Conservation (phyloP, 2,888 invertebrate genomes). For the Phoenoteleia sp. region DNA sequence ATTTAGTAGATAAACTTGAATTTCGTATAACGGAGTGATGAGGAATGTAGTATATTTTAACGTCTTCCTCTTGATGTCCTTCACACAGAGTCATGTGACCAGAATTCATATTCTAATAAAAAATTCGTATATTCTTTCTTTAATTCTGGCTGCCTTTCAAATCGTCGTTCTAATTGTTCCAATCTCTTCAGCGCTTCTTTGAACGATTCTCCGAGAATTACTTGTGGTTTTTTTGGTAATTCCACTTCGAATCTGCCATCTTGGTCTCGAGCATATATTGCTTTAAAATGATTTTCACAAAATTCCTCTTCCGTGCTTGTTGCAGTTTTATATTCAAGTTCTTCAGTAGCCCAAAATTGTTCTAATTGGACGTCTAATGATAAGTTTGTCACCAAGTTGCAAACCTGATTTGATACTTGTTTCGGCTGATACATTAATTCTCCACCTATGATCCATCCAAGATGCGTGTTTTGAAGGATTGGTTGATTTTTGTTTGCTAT, state of each 20-base stretch:
- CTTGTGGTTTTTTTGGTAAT: constrained; percentile 25
- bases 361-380: not conserved
- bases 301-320: not conserved
- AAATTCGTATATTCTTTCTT: constrained; percentile 48
- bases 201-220: constrained; percentile 52
- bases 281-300: constrained; percentile 1
- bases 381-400: not conserved
- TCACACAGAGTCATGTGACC: constrained; percentile 52
- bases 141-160: constrained; percentile 29
- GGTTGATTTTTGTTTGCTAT: constrained; percentile 6
- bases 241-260: constrained; percentile 59
- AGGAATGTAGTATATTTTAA: constrained; percentile 73
- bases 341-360: not conserved
- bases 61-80: not conserved
- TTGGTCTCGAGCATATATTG: not conserved
- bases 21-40: constrained; percentile 73
- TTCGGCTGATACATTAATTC: not conserved
- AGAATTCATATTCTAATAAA: constrained; percentile 48
- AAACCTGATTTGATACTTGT: not conserved
- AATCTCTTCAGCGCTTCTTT: constrained; percentile 52
- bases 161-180: constrained; percentile 37
- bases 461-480: not conserved
- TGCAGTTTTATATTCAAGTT: not conserved
- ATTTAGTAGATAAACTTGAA: constrained; percentile 55
- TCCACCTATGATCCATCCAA: not conserved